phyloP scores from a whole-genome alignment of 2,888 invertebrate genomes.

The Coecobrya sp. region DNA sequence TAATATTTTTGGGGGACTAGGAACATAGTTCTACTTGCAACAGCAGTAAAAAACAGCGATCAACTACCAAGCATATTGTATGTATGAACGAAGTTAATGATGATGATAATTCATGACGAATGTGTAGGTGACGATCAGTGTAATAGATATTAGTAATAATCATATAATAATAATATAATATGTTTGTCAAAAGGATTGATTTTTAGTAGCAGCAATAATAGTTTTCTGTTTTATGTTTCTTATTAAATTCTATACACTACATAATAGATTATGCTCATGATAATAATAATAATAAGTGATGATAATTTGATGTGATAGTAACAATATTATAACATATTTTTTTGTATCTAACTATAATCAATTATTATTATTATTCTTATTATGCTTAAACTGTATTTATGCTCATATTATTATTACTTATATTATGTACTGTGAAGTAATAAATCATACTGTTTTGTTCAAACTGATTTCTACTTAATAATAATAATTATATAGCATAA shows the following conservation, averaged over 20 bases:
- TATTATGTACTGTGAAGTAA: conserved; percentile 34
- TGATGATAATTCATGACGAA: conserved; percentile 36
- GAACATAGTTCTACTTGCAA: not conserved
- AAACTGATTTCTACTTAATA: conserved; percentile 28
- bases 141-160: conserved; percentile 12
- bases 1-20: not conserved
- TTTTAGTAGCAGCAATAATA: conserved; percentile 53
- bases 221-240: conserved; percentile 15
- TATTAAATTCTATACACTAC: conserved; percentile 55
- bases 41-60: not conserved
- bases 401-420: conserved; percentile 25
- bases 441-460: conserved; percentile 67
- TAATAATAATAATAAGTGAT: conserved; percentile 51
- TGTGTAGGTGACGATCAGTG: conserved; percentile 11
- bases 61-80: not conserved
- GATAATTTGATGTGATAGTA: conserved; percentile 46
- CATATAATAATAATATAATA: conserved; percentile 47
- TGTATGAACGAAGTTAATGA: conserved; percentile 7
- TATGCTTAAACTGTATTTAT: conserved; percentile 23
- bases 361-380: conserved; percentile 39
- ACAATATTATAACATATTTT: conserved; percentile 47
- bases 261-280: conserved; percentile 39
- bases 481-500: conserved; percentile 13
- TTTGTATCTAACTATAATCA: not conserved
- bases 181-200: conserved; percentile 10